Evolutionary conservation across 2,113 vertebrate genomes (phyloP).

Genomic region (Nibea albiflora): DNA sequence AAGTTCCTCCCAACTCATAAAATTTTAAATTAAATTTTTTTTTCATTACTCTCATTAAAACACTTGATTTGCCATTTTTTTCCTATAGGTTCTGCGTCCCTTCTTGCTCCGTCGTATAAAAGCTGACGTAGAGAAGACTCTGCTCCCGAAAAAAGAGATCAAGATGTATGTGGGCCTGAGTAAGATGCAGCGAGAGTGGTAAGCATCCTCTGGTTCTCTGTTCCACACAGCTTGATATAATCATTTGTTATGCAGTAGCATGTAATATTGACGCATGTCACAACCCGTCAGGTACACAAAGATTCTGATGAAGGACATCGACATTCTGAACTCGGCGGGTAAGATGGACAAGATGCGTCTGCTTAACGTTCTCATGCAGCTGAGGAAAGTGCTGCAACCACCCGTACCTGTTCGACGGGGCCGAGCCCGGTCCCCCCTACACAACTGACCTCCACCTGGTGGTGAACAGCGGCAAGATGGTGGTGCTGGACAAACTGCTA

Average conservation of each 20-base stretch:
- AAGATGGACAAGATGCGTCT: constrained; percentile 99
- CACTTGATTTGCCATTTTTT: background rate
- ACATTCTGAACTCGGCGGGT: constrained; percentile 96
- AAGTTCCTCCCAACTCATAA: background rate
- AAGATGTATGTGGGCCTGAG: constrained; percentile 99
- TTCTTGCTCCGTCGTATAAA: constrained; percentile 98
- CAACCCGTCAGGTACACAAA: constrained; percentile 90
- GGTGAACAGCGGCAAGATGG: constrained; percentile 98
- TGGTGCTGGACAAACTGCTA: constrained; percentile 94
- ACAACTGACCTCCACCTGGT: constrained; percentile 97
- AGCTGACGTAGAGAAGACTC: constrained; percentile 97
- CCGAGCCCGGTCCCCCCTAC: constrained; percentile 96
- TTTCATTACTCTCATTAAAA: background rate
- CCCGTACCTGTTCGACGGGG: constrained; percentile 96
- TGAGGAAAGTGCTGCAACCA: constrained; percentile 98
- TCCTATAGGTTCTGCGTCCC: constrained; percentile 92
- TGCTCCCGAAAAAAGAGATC: constrained; percentile 97
- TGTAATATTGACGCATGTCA: background rate
- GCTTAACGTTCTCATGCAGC: constrained; percentile 96
- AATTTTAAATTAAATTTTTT: background rate
- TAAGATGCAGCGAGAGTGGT: constrained; percentile 99
- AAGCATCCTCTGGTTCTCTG: constrained; percentile 45
- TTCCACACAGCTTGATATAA: background rate
- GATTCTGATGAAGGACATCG: constrained; percentile 99
- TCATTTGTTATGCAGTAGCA: too few species aligned